Base-by-base conservation (phyloP, 1,140 invertebrate species). In the Pinna nobilis region DNA sequence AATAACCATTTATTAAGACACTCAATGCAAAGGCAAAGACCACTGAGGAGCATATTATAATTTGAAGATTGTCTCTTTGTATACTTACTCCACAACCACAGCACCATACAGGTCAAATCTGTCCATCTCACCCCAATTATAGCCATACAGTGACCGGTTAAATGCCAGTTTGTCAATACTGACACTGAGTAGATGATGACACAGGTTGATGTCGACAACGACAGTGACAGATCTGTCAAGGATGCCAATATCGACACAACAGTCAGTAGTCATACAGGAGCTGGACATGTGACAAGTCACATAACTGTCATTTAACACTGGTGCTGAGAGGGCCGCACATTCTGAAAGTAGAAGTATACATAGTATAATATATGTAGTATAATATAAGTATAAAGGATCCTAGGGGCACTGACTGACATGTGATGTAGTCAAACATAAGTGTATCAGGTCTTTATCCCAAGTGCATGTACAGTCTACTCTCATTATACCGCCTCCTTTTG, bases 21-120 rank as follows among this genome's bases (percentile, higher is more conserved):
- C n/a, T n/a, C n/a, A n/a, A n/a, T n/a, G n/a, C n/a, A n/a, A n/a
- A n/a, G n/a, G n/a, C n/a, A n/a, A n/a, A n/a, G n/a, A n/a, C n/a
- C n/a, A n/a, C n/a, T n/a, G n/a, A n/a, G n/a, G n/a, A n/a, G n/a
- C n/a, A n/a, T n/a, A n/a, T n/a, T n/a, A n/a, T n/a, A n/a, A n/a
- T 13, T 57, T 33, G 2, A 59, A 59, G 37, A 32, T 59, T 18
- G 37, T 59, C 23, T 25, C 13, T 15, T 18, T 5, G 0, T 35
- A 35, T 28, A 74, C 71, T 60, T 60, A 74, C 71, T 74, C 71
- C 4, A 67, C 30, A n/a, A 44, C 63, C 11, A 74, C 39, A 28
- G 67, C 30, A 30, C 71, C 71, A 49, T 47, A 59, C 20, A 74
- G 51, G 37, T 74, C 63, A 49, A 74, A 74, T 25, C 49, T 39